A percentile compares a stretch with the other conserved stretches of the same genome.
These are phyloP conservation scores for Corvus moneduloides DNA, from an alignment of 2,113 vertebrate genomes.

Conservation along the genomic window DNA sequence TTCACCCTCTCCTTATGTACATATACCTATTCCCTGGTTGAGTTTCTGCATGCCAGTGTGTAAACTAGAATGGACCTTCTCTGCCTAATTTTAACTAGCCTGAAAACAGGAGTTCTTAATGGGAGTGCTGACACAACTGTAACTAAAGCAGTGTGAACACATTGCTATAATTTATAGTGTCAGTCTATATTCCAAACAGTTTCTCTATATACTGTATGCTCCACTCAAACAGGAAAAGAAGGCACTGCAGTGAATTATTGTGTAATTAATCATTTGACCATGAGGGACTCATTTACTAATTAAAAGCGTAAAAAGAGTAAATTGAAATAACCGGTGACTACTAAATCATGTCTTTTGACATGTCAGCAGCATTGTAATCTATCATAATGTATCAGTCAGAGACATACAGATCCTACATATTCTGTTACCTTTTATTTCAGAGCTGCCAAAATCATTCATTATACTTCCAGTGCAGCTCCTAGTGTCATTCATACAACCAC, in stretches of 20 bases:
- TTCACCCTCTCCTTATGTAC: neutral
- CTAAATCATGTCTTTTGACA: constrained; percentile 83
- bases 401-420: constrained; percentile 52
- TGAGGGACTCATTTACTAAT: constrained; percentile 93
- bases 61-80: constrained; percentile 21
- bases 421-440: constrained; percentile 32
- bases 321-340: constrained; percentile 86
- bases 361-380: constrained; percentile 67
- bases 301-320: constrained; percentile 88
- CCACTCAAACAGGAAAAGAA: constrained; percentile 55
- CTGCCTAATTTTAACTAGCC: constrained; percentile 47
- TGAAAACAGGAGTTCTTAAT: constrained; percentile 22
- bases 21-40: neutral
- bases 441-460: constrained; percentile 50
- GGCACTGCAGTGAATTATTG: constrained; percentile 75
- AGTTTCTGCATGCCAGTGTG: neutral
- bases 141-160: constrained; percentile 8
- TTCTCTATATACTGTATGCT: neutral
- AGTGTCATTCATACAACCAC: neutral
- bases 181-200: constrained; percentile 37
- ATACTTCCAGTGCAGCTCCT: neutral
- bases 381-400: constrained; percentile 73
- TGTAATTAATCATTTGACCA: constrained; percentile 88
- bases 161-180: constrained; percentile 58
- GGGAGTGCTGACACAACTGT: constrained; percentile 48